Evolutionary conservation across 37 sponge, comb jelly and placozoan species (phyloP), one percentile per base, ranked within the genome.

Genomic region (Crambe crambe): DNA sequence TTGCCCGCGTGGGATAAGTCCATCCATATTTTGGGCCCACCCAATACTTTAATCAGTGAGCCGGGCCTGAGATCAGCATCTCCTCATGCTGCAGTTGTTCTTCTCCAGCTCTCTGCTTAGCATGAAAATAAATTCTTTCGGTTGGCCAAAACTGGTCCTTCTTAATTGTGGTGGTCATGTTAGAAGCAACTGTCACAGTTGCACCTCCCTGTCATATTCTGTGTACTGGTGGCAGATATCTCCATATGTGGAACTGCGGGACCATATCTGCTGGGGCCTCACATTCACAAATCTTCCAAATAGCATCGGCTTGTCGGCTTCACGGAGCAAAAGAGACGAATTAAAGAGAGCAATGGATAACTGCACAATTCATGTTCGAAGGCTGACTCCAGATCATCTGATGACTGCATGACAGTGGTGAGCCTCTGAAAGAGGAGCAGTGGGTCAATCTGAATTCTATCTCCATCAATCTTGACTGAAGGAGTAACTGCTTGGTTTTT

Each of bases 401-500:
- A 44, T 70, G 70, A 40, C 9, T 56, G 54, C 37, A 56, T 59
- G 23, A 82, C 61, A 43, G 82, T 56, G 58, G 60, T 72, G 32
- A 82, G 83, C 27, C 83, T 82, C 83, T 82, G 83, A 82, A 82
- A 82, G 57, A 82, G 74, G 74, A 72, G 63, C 60, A 35, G 74
- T 59, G 83, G 83, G 56, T 82, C 83, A 57, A 74, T 74, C 58
- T 74, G 74, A 34, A 74, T 32, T 51, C 37, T 56, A 20, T 74
- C 74, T 56, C 74, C 58, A 72, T 72, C 73, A 74, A 74, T 74
- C 58, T 74, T 74, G 58, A 74, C 35, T 5, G 68, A 68, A 36
- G 58, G 44, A 72, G 47, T 85, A 21, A 79, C 61, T 41, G 20
- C 70, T 75, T 81, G 77, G 39, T 73, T 51, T 29, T 74, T 80